Percentiles rank a stretch among this genome's conserved stretches.
phyloP scores from a whole-genome alignment of 2,888 invertebrate species.

The Cheilosia grossa region DNA sequence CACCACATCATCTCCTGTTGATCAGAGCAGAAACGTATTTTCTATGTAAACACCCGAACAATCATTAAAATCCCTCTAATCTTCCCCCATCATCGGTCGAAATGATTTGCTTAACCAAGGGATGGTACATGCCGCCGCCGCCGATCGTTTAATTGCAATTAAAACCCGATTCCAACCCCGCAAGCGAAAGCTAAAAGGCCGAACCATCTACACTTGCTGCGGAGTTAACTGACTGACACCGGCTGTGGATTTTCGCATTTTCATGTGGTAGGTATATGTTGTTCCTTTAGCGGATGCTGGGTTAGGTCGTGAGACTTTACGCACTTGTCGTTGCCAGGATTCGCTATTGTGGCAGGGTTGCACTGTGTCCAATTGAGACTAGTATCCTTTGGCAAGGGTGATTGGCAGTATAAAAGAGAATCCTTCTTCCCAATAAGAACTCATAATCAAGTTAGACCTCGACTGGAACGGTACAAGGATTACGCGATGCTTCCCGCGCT shows the following conservation, averaged over 20 bases:
- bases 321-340: constrained; percentile 80
- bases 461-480: constrained; percentile 74
- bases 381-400: constrained; percentile 51
- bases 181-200: constrained; percentile 78
- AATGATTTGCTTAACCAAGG: constrained; percentile 53
- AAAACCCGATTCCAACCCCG: constrained; percentile 80
- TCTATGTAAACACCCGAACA: constrained; percentile 72
- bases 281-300: constrained; percentile 54
- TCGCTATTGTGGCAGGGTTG: constrained; percentile 65
- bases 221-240: constrained; percentile 63
- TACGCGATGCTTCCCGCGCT: constrained; percentile 77
- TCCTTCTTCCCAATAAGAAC: constrained; percentile 80
- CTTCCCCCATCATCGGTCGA: constrained; percentile 19
- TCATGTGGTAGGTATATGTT: constrained; percentile 15
- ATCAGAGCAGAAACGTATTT: constrained; percentile 76
- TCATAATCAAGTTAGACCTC: constrained; percentile 79
- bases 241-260: constrained; percentile 74
- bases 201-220: constrained; percentile 75
- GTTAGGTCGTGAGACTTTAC: constrained; percentile 82
- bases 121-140: constrained; percentile 78
- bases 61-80: constrained; percentile 70
- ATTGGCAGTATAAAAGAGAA: constrained; percentile 79
- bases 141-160: constrained; percentile 83
- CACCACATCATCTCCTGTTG: constrained; percentile 79
- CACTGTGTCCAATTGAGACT: constrained; percentile 56